Conservation (phyloP, 2,888 invertebrate species). For the Luperina testacea region DNA sequence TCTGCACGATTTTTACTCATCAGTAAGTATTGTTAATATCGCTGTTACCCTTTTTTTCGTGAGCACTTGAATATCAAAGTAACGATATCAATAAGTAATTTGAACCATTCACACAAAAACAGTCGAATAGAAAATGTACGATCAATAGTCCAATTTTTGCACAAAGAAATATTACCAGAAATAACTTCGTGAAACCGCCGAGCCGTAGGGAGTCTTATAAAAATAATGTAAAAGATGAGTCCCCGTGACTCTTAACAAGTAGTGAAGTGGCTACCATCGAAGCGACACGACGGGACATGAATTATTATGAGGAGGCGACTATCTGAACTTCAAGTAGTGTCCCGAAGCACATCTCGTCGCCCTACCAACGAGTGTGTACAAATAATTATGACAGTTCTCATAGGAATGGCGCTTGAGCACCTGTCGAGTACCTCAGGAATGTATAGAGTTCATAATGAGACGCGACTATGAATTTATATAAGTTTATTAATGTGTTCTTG, state of each 20-base stretch:
- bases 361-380: conserved; percentile 76
- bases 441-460: conserved; percentile 66
- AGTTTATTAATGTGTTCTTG: conserved; percentile 64
- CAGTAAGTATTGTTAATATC: conserved; percentile 4
- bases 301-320: conserved; percentile 79
- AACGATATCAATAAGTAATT: conserved; percentile 29
- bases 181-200: conserved; percentile 55
- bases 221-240: conserved; percentile 81
- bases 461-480: conserved; percentile 62
- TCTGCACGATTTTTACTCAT: conserved; percentile 15
- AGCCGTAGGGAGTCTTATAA: conserved; percentile 70
- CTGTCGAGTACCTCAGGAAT: conserved; percentile 69
- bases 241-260: conserved; percentile 80
- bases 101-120: conserved; percentile 12
- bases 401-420: conserved; percentile 77
- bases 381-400: conserved; percentile 87
- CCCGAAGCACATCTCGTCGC: conserved; percentile 76
- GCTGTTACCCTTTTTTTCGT: conserved; percentile 11
- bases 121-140: conserved; percentile 28
- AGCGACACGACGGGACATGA: conserved; percentile 77
- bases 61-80: conserved; percentile 1
- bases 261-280: conserved; percentile 81
- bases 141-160: conserved; percentile 40
- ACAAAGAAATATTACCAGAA: conserved; percentile 47
- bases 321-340: conserved; percentile 83